A percentile compares a stretch with the other conserved stretches of the same genome.
Conservation (phyloP, 2,113 vertebrate species). For the Heteronetta atricapilla region DNA sequence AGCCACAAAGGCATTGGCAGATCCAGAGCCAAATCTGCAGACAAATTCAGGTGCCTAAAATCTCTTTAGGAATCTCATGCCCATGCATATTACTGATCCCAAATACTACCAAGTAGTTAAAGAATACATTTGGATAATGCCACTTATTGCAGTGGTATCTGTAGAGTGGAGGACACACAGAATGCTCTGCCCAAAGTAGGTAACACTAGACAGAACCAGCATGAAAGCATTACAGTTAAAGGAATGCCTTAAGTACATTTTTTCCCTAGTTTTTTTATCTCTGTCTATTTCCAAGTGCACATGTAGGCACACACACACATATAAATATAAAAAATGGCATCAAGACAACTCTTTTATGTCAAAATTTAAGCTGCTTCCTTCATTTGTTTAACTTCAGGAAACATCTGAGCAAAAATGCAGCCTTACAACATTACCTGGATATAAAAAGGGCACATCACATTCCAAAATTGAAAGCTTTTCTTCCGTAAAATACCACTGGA, state of each 20-base stretch:
- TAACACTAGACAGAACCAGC: neutral
- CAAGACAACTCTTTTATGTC: neutral
- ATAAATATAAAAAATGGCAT: neutral
- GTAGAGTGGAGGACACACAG: neutral
- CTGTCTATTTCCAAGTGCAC: neutral
- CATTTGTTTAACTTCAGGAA: neutral
- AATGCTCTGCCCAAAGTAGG: neutral
- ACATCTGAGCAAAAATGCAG: neutral
- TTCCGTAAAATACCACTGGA: neutral
- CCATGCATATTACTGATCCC: neutral
- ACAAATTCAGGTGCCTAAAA: neutral
- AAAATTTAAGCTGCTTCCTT: neutral
- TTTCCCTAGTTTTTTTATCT: neutral
- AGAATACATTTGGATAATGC: neutral
- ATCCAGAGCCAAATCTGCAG: neutral
- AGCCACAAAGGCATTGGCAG: neutral
- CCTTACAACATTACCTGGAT: neutral
- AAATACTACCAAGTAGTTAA: neutral
- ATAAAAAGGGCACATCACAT: neutral
- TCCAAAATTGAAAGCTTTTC: neutral
- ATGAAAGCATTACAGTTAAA: neutral
- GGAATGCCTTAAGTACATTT: neutral
- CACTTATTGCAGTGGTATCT: neutral
- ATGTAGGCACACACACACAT: neutral
- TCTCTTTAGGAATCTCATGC: neutral